Evolutionary conservation across 1,140 invertebrate genomes (phyloP).

Genomic region (Dendrolimus kikuchii): DNA sequence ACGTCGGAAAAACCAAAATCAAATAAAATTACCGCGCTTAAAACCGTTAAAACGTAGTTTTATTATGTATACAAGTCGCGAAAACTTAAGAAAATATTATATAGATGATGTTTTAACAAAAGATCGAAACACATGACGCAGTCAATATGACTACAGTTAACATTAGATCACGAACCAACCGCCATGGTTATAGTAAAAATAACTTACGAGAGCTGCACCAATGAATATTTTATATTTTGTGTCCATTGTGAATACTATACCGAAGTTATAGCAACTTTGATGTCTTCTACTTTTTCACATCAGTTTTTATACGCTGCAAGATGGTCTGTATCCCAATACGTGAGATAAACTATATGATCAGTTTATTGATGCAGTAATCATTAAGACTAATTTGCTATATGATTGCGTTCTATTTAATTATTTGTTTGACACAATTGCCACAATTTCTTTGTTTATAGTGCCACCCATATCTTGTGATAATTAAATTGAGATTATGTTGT

Average conservation of each 20-base stretch:
- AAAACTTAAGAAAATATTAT: too few species aligned
- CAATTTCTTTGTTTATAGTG: not conserved
- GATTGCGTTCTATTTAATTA: not conserved
- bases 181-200: not conserved
- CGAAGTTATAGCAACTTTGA: too few species aligned
- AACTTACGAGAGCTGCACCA: not conserved
- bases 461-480: too few species aligned
- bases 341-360: not conserved
- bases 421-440: not conserved
- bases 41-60: too few species aligned
- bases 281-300: not conserved
- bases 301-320: not conserved
- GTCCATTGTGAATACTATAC: not conserved
- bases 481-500: too few species aligned
- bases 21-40: too few species aligned
- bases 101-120: too few species aligned
- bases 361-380: constrained; percentile 1
- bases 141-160: too few species aligned
- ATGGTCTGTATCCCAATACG: not conserved
- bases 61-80: too few species aligned
- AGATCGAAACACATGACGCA: too few species aligned
- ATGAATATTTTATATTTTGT: not conserved
- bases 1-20: too few species aligned
- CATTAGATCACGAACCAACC: too few species aligned
- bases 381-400: not conserved